Conservation (phyloP, 2,797 vertebrate genomes). For the Gouania willdenowi region DNA sequence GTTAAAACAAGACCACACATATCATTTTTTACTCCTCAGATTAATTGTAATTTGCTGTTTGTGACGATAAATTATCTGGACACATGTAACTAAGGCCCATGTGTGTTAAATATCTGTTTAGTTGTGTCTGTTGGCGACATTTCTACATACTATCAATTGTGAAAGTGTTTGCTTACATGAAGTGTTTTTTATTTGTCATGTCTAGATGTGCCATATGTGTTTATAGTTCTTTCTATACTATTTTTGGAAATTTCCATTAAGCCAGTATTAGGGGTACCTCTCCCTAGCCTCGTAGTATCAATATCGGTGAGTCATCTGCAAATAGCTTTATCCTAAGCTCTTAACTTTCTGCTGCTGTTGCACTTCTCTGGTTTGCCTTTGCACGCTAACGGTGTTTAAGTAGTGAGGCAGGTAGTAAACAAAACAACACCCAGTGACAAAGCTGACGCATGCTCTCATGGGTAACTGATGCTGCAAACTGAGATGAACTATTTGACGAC, state of each 20-base stretch:
- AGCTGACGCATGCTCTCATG: conserved; percentile 3
- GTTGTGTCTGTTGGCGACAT: conserved; percentile 2
- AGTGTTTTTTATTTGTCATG: conserved; percentile 31
- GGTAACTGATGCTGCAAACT: conserved; percentile 10
- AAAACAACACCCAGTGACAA: conserved; percentile 17
- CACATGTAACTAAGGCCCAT: too few relatives aligned
- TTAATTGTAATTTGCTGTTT: too few relatives aligned
- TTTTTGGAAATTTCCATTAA: conserved; percentile 24
- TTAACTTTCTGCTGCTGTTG: conserved; percentile 27
- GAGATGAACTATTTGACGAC: conserved; percentile 16
- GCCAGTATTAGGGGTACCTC: conserved; percentile 21
- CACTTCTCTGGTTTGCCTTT: conserved; percentile 27
- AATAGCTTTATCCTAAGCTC: conserved; percentile 38
- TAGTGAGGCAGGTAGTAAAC: conserved; percentile 21
- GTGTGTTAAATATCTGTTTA: too few relatives aligned
- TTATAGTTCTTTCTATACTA: conserved; percentile 35
- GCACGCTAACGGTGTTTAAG: conserved; percentile 30
- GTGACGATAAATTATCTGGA: too few relatives aligned
- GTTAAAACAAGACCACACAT: too few relatives aligned
- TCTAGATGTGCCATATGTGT: conserved; percentile 63
- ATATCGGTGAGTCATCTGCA: conserved; percentile 34
- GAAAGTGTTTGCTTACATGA: conserved; percentile 20
- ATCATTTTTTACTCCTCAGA: too few relatives aligned
- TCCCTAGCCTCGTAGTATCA: conserved; percentile 19
- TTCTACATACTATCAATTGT: conserved; percentile 17